phyloP scores from a whole-genome alignment of 2,888 invertebrate genomes.

The Drosophila fungiperda region DNA sequence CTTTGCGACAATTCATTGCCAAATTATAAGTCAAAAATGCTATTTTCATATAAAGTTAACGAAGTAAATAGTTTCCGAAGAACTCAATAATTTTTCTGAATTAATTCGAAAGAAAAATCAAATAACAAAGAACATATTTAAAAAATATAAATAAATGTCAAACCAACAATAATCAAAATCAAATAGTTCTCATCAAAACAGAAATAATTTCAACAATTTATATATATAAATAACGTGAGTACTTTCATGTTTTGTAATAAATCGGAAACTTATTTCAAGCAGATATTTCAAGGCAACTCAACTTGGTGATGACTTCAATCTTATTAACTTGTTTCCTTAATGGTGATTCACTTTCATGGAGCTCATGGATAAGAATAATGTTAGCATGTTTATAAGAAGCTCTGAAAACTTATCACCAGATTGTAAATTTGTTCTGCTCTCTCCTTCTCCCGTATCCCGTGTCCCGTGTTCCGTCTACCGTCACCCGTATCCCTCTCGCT shows the following conservation, averaged over 20 bases:
- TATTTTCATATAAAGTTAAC: neutral
- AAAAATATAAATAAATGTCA: neutral
- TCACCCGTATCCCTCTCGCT: neutral
- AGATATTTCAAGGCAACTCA: constrained; percentile 7
- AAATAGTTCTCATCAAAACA: neutral
- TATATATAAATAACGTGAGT: neutral
- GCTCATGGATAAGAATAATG: constrained; percentile 25
- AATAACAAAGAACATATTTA: neutral
- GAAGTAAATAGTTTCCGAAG: neutral
- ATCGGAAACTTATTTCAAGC: neutral
- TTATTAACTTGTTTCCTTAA: constrained; percentile 29
- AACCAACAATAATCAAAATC: neutral
- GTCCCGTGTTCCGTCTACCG: neutral
- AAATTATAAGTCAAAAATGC: neutral
- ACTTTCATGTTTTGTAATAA: neutral
- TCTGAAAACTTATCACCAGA: constrained; percentile 25
- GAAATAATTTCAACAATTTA: neutral
- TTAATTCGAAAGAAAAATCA: neutral
- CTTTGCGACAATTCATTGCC: neutral
- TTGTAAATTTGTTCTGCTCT: constrained; percentile 15
- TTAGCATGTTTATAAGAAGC: constrained; percentile 29
- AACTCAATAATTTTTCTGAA: neutral
- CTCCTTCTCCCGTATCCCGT: neutral
- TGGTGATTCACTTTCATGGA: constrained; percentile 18
- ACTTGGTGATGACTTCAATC: constrained; percentile 17